Base-by-base conservation (phyloP, 2,797 vertebrate genomes). In the Delichon dasypus region DNA sequence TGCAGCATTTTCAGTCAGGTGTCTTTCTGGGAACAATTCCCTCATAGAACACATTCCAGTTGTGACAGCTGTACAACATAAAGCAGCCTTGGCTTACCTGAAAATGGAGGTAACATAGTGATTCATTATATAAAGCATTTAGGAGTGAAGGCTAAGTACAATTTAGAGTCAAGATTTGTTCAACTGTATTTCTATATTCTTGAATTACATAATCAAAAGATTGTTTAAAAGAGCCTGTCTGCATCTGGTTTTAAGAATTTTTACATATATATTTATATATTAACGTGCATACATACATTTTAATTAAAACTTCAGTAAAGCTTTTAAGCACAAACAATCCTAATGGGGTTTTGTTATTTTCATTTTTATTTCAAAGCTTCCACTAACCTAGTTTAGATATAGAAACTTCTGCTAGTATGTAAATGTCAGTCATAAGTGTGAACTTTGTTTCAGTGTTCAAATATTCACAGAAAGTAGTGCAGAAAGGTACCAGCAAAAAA, bases 311-410 rank as follows among this genome's bases (percentile, higher is more conserved):
- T 84, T 73, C 40, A 45, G 11, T 55, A 60, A 40, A 70, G 34
- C 36, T 75, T 68, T 71, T 62, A 92, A 55, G 36, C 54, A 72
- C 32, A 57, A 50, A 64, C 30, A 29, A 36, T 55, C 44, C 47
- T 64, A 34, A 13, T 60, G 58, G 57, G 7, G 30, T 84, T 80
- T 79, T 64, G 7, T 55, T 72, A 42, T 79, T 93, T 71, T 42
- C 10, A 26, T 61, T 90, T 87, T 92, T 58, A 54, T 85, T 93
- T 90, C 54, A 85, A 75, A 93, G n/a, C 40, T 51, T 88, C 51
- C 47, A 5, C 66, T 91, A 88, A 65, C 23, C 34, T 66, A 61
- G 10, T 60, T 54, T 65, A 58, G n/a, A 16, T 66, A 32, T 34
- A 90, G 55, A 93, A 66, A 88, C 16, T 62, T 78, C 20, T 77